Evolutionary conservation across 2,797 vertebrate species (phyloP).

Genomic region (Karalla daura): DNA sequence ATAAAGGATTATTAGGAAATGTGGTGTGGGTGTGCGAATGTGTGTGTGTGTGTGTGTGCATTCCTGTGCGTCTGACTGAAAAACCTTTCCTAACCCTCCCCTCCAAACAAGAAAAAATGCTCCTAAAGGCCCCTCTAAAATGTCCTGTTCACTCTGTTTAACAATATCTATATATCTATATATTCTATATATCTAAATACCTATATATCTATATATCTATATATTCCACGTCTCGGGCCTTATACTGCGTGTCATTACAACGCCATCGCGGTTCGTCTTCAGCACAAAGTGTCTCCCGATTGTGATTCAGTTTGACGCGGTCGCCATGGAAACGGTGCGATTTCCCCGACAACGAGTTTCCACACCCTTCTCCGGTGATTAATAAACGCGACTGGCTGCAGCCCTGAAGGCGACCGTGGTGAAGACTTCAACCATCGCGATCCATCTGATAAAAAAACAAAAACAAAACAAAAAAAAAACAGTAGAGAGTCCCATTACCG

Average conservation of each 20-base stretch:
- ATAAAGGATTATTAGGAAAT: conserved; percentile 21
- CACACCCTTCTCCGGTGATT: conserved; percentile 5
- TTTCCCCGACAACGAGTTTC: conserved; percentile 3
- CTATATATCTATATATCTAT: too few species aligned
- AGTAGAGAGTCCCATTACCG: too few species aligned
- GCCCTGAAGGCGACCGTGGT: background rate
- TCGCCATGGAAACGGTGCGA: conserved; percentile 21
- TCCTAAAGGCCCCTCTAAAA: conserved; percentile 15
- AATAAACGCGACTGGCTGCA: conserved; percentile 6
- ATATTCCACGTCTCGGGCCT: conserved; percentile 28
- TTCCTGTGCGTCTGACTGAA: conserved; percentile 21
- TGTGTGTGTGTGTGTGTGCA: conserved; percentile 8
- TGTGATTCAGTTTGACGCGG: conserved; percentile 25
- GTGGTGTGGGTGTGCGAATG: conserved; percentile 8
- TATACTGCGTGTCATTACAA: too few species aligned
- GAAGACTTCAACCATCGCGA: conserved; percentile 6
- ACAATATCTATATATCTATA: conserved; percentile 16
- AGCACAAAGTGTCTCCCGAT: conserved; percentile 21
- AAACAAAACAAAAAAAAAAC: background rate
- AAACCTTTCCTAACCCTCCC: conserved; percentile 26
- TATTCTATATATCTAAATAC: conserved; percentile 29
- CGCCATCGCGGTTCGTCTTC: too few species aligned
- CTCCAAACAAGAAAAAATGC: too few species aligned
- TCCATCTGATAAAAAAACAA: conserved; percentile 5
- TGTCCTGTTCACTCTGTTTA: conserved; percentile 29